Evolutionary conservation across 2,797 vertebrate species (phyloP).

Genomic region (Trachurus trachurus): DNA sequence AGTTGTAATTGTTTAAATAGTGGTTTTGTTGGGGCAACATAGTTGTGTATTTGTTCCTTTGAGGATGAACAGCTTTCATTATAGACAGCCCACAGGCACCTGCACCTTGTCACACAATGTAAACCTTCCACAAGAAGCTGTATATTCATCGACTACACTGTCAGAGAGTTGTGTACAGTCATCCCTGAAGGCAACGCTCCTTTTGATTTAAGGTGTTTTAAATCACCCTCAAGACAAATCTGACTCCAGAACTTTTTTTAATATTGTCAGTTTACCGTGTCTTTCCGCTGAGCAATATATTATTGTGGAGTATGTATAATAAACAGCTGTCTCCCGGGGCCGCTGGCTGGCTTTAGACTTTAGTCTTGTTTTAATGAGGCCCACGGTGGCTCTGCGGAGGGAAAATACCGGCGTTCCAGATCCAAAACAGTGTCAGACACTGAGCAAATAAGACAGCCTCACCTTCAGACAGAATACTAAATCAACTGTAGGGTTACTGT

Average conservation of each 20-base stretch:
- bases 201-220: constrained; percentile 8
- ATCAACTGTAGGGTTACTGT: not conserved
- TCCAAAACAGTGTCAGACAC: constrained; percentile 18
- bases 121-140: not conserved
- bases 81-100: not conserved
- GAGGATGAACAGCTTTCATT: not conserved
- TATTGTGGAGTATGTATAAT: constrained; percentile 16
- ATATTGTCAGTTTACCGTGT: constrained; percentile 9
- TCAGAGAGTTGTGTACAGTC: not conserved
- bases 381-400: constrained; percentile 23
- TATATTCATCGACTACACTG: not conserved
- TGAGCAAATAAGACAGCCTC: constrained; percentile 12
- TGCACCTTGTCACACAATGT: not conserved
- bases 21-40: no score
- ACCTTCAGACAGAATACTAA: constrained; percentile 22
- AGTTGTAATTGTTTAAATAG: no score
- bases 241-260: constrained; percentile 2
- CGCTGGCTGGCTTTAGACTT: not conserved
- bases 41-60: not conserved
- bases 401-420: constrained; percentile 4
- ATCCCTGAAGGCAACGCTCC: not conserved
- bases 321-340: constrained; percentile 5
- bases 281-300: constrained; percentile 10
- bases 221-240: constrained; percentile 10
- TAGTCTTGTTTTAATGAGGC: constrained; percentile 37